These are phyloP conservation scores for Sycophila sp. DNA, from an alignment of 1,140 invertebrate genomes.

Conservation along the genomic window DNA sequence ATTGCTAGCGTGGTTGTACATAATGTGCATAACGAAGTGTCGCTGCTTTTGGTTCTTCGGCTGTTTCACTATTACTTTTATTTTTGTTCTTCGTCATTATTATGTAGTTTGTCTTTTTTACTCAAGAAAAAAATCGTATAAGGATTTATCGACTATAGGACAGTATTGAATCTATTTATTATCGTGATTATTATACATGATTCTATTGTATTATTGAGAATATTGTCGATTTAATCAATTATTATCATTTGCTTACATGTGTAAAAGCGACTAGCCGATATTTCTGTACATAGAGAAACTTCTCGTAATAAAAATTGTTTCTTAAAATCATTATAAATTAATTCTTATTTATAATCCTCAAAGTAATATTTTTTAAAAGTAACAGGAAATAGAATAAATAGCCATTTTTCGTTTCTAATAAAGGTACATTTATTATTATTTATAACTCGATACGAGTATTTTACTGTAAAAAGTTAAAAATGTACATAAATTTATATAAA, in stretches of 20 bases:
- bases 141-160: constrained; percentile 38
- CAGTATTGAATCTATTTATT: constrained; percentile 44
- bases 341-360: background rate
- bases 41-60: constrained; percentile 44
- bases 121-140: constrained; percentile 19
- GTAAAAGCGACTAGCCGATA: constrained; percentile 57
- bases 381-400: background rate
- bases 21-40: constrained; percentile 59
- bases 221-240: constrained; percentile 45
- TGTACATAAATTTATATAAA: constrained; percentile 38
- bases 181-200: constrained; percentile 40
- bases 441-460: constrained; percentile 41
- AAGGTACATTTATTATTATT: constrained; percentile 36
- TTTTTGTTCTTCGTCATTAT: constrained; percentile 34
- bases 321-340: constrained; percentile 38
- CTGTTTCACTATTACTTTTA: constrained; percentile 32
- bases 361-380: background rate
- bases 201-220: constrained; percentile 41
- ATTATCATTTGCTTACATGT: constrained; percentile 52
- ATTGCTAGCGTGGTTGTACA: constrained; percentile 56
- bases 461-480: constrained; percentile 35
- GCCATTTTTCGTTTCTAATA: constrained; percentile 13
- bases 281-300: constrained; percentile 60
- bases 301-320: constrained; percentile 60
- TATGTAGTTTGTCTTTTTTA: constrained; percentile 37